Evolutionary conservation across 2,113 vertebrate genomes (phyloP).

Genomic region (Aptenodytes patagonicus): DNA sequence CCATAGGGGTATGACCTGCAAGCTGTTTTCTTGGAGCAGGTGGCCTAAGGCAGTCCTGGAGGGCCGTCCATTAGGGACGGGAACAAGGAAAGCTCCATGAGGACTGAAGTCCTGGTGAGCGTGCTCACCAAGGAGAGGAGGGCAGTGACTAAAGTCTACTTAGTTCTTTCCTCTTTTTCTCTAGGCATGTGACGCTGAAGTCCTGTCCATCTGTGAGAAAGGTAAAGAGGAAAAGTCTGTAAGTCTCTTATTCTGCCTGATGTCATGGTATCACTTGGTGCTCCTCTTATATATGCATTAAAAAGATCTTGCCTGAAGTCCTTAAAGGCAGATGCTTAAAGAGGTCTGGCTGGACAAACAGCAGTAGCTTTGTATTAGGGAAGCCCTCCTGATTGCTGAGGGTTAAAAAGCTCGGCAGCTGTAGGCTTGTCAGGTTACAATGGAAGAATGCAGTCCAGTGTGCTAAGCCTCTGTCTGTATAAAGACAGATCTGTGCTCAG

Average conservation of each 20-base stretch:
- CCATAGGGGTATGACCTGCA: not conserved
- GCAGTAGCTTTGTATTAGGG: not conserved
- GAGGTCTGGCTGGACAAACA: not conserved
- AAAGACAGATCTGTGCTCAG: not conserved
- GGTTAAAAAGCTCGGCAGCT: slow-evolving; percentile 12
- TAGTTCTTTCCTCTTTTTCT: not conserved
- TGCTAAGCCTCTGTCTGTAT: not conserved
- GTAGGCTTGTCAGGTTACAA: slow-evolving; percentile 5
- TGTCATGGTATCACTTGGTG: not conserved
- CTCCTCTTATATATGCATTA: not conserved
- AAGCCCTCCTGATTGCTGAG: not conserved
- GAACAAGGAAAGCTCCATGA: not conserved
- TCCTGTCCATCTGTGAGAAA: slow-evolving; percentile 61
- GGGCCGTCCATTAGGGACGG: not conserved
- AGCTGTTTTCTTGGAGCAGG: not conserved
- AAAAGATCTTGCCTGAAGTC: not conserved
- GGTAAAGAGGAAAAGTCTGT: slow-evolving; percentile 43
- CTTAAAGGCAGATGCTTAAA: not conserved
- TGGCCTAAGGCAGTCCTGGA: not conserved
- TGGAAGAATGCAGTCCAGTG: slow-evolving; percentile 5
- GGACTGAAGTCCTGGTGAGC: not conserved
- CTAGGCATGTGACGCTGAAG: slow-evolving; percentile 66
- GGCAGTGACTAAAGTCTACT: not conserved
- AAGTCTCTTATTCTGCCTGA: not conserved
- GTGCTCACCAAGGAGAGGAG: not conserved